Evolutionary conservation across 2,888 invertebrate species (phyloP).

Genomic region (Anodontia alba): DNA sequence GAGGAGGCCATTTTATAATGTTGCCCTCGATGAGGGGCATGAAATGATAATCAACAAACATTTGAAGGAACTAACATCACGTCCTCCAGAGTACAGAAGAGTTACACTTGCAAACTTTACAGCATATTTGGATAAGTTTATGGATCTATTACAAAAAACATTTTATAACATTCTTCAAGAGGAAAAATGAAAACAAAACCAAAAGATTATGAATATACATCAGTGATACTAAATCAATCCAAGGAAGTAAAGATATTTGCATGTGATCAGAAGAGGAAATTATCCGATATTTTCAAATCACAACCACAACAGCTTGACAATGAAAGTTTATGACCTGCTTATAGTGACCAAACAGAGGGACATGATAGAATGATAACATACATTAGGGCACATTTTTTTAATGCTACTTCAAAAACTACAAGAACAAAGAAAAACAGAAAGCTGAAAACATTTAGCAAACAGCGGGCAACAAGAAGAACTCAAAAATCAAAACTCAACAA

Average conservation of each 20-base stretch:
- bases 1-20: neutral
- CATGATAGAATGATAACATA: neutral
- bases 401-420: neutral
- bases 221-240: neutral
- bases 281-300: neutral
- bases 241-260: neutral
- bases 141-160: neutral
- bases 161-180: neutral
- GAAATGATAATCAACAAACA: neutral
- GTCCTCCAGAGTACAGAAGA: neutral
- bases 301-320: neutral
- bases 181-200: constrained; percentile 2
- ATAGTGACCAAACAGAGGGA: neutral
- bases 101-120: neutral
- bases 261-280: neutral
- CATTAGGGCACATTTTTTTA: neutral
- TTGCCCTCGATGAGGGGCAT: neutral
- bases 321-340: neutral
- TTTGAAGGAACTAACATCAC: neutral
- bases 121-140: constrained; percentile 4
- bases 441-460: neutral
- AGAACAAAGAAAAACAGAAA: neutral
- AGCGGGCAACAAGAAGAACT: neutral
- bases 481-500: neutral
- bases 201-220: constrained; percentile 1